A percentile compares a stretch with the other conserved stretches of the same genome.
phyloP scores from a whole-genome alignment of 2,113 vertebrate genomes.

The Hyla sarda region DNA sequence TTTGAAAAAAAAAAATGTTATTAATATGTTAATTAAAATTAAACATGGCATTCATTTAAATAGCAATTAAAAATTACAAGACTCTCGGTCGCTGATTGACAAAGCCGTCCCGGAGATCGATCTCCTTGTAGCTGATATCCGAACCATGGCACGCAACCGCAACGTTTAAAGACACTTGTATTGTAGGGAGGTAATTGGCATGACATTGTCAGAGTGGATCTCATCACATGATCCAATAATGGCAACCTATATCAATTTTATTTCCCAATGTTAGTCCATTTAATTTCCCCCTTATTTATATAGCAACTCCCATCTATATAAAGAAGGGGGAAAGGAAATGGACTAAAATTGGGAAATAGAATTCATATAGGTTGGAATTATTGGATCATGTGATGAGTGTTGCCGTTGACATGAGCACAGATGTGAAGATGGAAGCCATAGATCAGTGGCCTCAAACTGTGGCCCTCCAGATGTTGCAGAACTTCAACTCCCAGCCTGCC shows the following conservation, averaged over 20 bases:
- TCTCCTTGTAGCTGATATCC: constrained; percentile 18
- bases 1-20: constrained; percentile 35
- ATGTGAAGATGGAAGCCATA: no score
- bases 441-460: no score
- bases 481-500: no score
- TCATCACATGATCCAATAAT: no score
- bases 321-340: background rate
- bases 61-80: constrained; percentile 54
- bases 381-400: no score
- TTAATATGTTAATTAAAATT: constrained; percentile 59
- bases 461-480: no score
- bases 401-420: no score
- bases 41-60: constrained; percentile 54
- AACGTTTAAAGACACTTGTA: background rate
- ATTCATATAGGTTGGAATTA: background rate
- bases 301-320: no score
- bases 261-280: no score
- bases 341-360: background rate
- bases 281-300: no score
- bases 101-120: constrained; percentile 34
- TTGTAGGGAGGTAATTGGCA: constrained; percentile 24
- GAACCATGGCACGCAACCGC: background rate
- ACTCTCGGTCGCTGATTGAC: constrained; percentile 33
- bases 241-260: no score
- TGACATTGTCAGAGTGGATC: background rate